Percentiles rank a stretch among this genome's conserved stretches.
Evolutionary conservation across 2,797 vertebrate species (phyloP).

Genomic region (Phoebastria nigripes): DNA sequence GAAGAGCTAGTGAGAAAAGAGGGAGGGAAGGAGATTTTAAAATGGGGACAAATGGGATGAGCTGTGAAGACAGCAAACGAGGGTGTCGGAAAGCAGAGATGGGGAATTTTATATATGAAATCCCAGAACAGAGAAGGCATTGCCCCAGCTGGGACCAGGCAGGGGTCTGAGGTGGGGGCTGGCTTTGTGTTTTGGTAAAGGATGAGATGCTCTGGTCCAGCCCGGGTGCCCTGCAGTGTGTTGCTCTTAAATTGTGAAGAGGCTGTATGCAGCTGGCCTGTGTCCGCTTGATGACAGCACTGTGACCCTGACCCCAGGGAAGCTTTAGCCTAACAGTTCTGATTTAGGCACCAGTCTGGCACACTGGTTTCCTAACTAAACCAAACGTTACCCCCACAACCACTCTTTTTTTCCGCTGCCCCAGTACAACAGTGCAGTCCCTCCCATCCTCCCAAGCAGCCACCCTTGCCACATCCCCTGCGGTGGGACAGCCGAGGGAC

Average conservation of each 20-base stretch:
- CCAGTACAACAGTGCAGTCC: background rate
- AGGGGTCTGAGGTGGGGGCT: background rate
- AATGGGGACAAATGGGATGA: background rate
- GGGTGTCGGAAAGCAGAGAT: background rate
- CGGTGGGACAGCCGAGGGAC: background rate
- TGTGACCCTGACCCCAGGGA: background rate
- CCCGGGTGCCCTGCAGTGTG: background rate
- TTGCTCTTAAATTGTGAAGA: background rate
- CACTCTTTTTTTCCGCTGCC: background rate
- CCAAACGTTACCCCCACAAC: background rate
- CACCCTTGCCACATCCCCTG: background rate
- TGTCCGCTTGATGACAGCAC: fast-evolving
- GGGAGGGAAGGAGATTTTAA: background rate
- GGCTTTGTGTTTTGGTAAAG: background rate
- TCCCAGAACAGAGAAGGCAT: background rate
- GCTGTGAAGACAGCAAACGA: background rate
- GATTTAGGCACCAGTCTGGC: background rate
- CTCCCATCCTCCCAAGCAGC: background rate
- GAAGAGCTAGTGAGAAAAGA: background rate
- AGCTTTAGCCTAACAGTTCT: background rate
- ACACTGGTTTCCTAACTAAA: background rate
- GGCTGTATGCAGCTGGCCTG: background rate
- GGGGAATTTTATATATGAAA: background rate
- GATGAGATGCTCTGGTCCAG: background rate
- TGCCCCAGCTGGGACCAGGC: background rate